Evolutionary conservation across 2,797 vertebrate species (phyloP).

Genomic region (Silurus aristotelis): DNA sequence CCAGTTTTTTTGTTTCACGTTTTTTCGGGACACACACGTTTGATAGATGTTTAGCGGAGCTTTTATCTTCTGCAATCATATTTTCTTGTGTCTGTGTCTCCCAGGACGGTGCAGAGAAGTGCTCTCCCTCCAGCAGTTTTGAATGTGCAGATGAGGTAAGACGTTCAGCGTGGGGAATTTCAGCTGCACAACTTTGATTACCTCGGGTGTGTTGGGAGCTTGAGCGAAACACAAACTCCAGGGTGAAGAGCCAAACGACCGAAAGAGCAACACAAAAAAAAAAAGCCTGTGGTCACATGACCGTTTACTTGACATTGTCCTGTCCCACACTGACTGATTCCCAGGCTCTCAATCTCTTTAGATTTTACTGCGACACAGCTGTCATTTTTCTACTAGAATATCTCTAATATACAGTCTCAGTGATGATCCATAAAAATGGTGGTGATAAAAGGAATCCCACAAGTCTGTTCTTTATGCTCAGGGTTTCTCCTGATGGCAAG

Average conservation of each 20-base stretch:
- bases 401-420: neutral
- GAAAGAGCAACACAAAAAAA: neutral
- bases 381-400: neutral
- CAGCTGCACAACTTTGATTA: constrained; percentile 36
- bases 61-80: constrained; percentile 15
- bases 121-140: constrained; percentile 69
- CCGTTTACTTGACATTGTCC: neutral
- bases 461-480: neutral
- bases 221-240: neutral
- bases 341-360: neutral
- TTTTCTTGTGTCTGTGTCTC: constrained; percentile 39
- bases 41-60: constrained; percentile 2
- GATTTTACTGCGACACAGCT: neutral
- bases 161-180: neutral
- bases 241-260: neutral
- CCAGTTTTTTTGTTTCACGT: neutral
- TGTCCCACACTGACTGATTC: neutral
- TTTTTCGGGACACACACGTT: neutral
- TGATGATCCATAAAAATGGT: neutral
- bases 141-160: constrained; percentile 70
- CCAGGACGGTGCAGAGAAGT: constrained; percentile 74
- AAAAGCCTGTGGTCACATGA: neutral
- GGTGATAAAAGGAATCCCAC: neutral
- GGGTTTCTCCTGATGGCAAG: neutral
- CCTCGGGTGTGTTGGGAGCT: constrained; percentile 30